Evolutionary conservation across 2,797 vertebrate species (phyloP), one percentile per base, ranked within the genome.

Genomic region (Protonibea diacanthus): DNA sequence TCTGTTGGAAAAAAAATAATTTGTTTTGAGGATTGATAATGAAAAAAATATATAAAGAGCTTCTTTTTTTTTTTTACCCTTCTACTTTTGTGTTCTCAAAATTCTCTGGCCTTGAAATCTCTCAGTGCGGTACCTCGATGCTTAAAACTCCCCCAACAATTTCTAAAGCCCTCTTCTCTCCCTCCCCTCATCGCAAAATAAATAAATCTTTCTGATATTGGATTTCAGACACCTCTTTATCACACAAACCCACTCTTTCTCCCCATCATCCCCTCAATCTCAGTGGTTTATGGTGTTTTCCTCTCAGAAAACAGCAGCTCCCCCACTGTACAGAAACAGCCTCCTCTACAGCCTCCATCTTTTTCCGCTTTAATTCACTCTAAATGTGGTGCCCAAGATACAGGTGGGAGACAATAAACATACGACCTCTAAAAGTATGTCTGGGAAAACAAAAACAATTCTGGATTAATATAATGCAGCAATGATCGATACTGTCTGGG

Each of bases 161-260:
- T 90, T 88, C 72, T 27, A 42, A 71, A 80, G 71, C 78, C 81
- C 78, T 58, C 78, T 65, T 25, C 77, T 81, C 78, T 47, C 83
- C 69, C 82, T 80, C 87, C 85, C 80, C 47, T 75, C 59, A 29
- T 25, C 71, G 74, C 81, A 89, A 90, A 92, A 93, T 95, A 94
- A 95, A 95, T 95, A 94, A 95, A 95, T 94, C 93, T 76, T 87
- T 94, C 72, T 93, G 95, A 95, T 95, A 92, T 94, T 80, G 83
- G 40, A 83, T 91, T 90, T 91, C 86, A 93, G 93, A 91, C 92
- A 92, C 87, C 87, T 92, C 91, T 93, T 94, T 90, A 94, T 94
- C 78, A 80, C 82, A 79, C 88, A 74, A 80, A 74, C 72, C 47
- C 75, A 44, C 76, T 74, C 29, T 65, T 78, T 76, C 80, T 74